phyloP scores from a whole-genome alignment of 2,113 vertebrate species.

The Megaptera novaeangliae region DNA sequence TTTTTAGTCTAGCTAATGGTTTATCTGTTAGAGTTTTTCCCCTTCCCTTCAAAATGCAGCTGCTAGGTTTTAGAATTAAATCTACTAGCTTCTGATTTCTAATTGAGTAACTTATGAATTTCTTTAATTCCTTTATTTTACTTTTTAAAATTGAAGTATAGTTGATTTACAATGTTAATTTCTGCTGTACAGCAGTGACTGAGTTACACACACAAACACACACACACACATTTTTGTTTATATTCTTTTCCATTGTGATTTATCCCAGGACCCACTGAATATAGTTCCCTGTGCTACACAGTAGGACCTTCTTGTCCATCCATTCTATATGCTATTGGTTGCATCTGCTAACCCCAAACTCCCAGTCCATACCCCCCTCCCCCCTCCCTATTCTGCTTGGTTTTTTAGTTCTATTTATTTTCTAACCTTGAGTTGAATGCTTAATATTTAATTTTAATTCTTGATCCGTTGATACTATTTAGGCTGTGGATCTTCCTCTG shows the following conservation, averaged over 20 bases:
- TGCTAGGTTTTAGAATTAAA: neutral
- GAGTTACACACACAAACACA: neutral
- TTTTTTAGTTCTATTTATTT: neutral
- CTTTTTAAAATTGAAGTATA: neutral
- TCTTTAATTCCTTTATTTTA: neutral
- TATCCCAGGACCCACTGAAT: neutral
- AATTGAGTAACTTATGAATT: neutral
- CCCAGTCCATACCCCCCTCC: neutral
- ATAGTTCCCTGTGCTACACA: neutral
- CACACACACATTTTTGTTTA: neutral
- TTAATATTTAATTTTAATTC: conserved; percentile 27
- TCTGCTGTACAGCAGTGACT: neutral
- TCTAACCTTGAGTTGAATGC: neutral
- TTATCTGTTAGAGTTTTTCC: neutral
- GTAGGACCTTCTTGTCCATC: neutral
- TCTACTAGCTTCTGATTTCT: neutral
- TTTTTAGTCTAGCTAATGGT: neutral
- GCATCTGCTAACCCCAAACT: neutral
- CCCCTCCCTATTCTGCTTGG: neutral
- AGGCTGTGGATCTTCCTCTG: neutral
- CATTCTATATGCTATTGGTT: neutral
- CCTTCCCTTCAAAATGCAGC: neutral
- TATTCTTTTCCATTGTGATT: neutral
- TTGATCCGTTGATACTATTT: neutral
- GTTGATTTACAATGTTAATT: neutral